These are phyloP conservation scores for Lasaia peninsularis DNA, from an alignment of 1,140 invertebrate genomes.

Conservation along the genomic window DNA sequence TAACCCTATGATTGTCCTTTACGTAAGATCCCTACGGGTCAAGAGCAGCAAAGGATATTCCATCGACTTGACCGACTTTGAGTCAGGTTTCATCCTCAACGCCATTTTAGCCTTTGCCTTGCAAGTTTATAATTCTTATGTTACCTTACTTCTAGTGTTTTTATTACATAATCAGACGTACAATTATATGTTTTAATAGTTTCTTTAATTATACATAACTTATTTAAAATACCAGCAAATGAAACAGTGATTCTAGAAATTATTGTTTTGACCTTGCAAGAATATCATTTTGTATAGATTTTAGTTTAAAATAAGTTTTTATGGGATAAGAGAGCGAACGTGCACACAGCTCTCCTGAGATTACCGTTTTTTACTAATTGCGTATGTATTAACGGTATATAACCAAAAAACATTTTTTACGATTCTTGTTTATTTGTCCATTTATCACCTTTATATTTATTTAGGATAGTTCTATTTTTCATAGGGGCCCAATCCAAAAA, in stretches of 20 bases:
- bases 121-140: conserved; percentile 1
- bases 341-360: too few relatives aligned
- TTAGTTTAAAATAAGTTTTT: too few relatives aligned
- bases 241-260: background rate
- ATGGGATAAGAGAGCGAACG: too few relatives aligned
- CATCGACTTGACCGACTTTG: conserved; percentile 55
- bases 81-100: conserved; percentile 7
- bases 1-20: conserved; percentile 10
- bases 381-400: too few relatives aligned
- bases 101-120: conserved; percentile 12
- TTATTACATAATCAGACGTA: conserved; percentile 1
- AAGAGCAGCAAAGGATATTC: conserved; percentile 48
- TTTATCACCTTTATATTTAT: too few relatives aligned
- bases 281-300: too few relatives aligned
- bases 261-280: background rate
- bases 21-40: conserved; percentile 32
- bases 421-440: too few relatives aligned
- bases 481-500: too few relatives aligned
- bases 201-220: conserved; percentile 2
- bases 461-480: too few relatives aligned
- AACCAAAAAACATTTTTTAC: too few relatives aligned
- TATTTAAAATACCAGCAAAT: conserved; percentile 6
- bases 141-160: conserved; percentile 11
- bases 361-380: too few relatives aligned
- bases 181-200: background rate